Base-by-base conservation (phyloP, 2,888 invertebrate genomes). In the Noctua pronuba region DNA sequence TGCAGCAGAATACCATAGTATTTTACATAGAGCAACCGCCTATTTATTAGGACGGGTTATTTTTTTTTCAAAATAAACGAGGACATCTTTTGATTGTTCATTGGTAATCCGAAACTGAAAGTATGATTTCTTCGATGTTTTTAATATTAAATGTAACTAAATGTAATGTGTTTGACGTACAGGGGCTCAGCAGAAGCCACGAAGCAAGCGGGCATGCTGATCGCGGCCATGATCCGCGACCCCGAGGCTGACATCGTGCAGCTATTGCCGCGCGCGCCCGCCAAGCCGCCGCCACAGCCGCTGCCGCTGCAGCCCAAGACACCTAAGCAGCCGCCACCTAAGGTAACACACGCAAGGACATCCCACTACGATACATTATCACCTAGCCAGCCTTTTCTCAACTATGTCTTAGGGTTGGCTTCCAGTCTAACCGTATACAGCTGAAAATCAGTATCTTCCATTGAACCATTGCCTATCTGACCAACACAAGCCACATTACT, bases 221-320 rank as follows among this genome's bases (percentile, higher is more conserved):
- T 99, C 88, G 98, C 98, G 65, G 98, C 99, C 18, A 97, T 99
- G 91, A 99, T 99, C 91, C 98, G 99, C 94, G 99, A 99, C 97
- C 99, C 99, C 10, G 99, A 99, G 89, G 98, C 98, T 5, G 99
- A 99, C 94, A 98, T 99, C 88, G 96, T 98, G 87, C 98, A 98
- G 92, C 98, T 99, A 97, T 94, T 99, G 92, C 98, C 98, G 75
- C 97, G 98, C 90, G 82, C 86, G 13, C 96, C 97, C 76, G 97
- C 97, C 92, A 95, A 97, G 68, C 95, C 97, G 58, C 95, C 97
- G 55, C 95, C 97, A 72, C 96, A 97, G 58, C 95, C 98, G 90
- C 98, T 98, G 67, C 95, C 97, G 80, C 92, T 92, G 90, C 95
- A 86, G 91, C 95, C 97, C 73, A 96, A 97, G 76, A 94, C 97